Evolutionary conservation across 2,113 vertebrate genomes (phyloP).

Genomic region (Lethenteron camtschaticum): DNA sequence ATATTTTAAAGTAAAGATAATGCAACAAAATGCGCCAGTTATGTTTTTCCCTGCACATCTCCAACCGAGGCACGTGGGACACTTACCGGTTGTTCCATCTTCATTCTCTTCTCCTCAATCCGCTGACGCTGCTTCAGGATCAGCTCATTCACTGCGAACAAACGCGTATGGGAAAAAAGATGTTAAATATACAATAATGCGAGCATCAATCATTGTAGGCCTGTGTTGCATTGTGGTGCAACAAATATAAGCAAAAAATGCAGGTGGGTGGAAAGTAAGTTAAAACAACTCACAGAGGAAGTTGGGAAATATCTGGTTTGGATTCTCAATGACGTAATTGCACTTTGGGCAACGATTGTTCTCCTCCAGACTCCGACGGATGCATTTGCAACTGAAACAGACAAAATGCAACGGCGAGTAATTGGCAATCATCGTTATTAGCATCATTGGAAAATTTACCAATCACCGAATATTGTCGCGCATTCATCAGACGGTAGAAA

Average conservation of each 20-base stretch:
- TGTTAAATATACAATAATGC: too few relatives aligned
- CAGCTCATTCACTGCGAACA: conserved; percentile 66
- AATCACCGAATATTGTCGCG: too few relatives aligned
- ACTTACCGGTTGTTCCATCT: conserved; percentile 95
- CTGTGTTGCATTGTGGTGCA: neutral
- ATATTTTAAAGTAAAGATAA: neutral
- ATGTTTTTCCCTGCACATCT: too few relatives aligned
- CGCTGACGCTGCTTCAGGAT: conserved; percentile 97
- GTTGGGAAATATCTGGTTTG: conserved; percentile 94
- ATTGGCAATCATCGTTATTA: too few relatives aligned
- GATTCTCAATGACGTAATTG: conserved; percentile 92
- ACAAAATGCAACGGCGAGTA: conserved; percentile 1
- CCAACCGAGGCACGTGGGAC: neutral
- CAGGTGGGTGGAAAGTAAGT: neutral
- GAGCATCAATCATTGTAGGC: too few relatives aligned
- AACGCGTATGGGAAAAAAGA: too few relatives aligned
- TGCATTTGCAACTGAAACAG: conserved; percentile 63
- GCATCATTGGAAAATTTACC: too few relatives aligned
- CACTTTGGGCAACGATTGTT: conserved; percentile 97
- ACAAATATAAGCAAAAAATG: neutral
- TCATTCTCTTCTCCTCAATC: conserved; percentile 80
- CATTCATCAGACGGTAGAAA: too few relatives aligned
- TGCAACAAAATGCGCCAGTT: neutral
- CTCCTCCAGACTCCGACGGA: conserved; percentile 88
- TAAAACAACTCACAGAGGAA: conserved; percentile 59